A percentile compares a stretch with the other conserved stretches of the same genome.
Conservation (phyloP, 2,113 vertebrate species). For the Grammomys surdaster region DNA sequence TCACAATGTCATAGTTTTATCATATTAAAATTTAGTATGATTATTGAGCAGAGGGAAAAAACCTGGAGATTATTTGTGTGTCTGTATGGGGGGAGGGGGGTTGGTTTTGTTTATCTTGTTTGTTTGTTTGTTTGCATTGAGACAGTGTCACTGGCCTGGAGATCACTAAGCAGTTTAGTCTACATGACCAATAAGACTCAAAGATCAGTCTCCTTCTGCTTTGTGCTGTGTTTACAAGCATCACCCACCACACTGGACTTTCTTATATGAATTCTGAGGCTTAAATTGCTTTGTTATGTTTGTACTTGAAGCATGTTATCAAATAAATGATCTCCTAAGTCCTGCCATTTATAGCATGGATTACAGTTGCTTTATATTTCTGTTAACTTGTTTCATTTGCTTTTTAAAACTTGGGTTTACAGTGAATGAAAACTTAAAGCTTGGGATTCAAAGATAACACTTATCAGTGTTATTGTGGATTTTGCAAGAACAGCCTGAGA, state of each 20-base stretch:
- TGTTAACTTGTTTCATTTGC: neutral
- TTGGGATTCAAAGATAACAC: neutral
- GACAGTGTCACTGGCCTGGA: no score
- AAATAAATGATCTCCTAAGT: neutral
- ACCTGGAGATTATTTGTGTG: no score
- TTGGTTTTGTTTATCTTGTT: no score
- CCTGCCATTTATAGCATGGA: neutral
- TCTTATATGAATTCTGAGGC: neutral
- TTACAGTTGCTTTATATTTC: neutral
- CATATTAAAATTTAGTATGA: constrained; percentile 16
- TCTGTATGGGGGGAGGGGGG: neutral
- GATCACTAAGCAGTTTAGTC: no score
- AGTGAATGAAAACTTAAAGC: neutral
- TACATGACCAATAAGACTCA: neutral
- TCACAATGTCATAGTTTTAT: neutral
- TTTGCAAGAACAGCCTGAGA: neutral
- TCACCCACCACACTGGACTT: neutral
- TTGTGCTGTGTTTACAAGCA: neutral
- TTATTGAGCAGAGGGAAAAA: neutral
- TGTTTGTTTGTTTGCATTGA: no score
- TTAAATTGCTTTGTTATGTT: neutral
- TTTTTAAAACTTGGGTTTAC: neutral
- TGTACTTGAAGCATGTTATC: neutral
- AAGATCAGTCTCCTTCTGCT: neutral
- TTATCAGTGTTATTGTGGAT: neutral